phyloP scores from a whole-genome alignment of 1,140 invertebrate genomes.

The Sminthurinus signatus region DNA sequence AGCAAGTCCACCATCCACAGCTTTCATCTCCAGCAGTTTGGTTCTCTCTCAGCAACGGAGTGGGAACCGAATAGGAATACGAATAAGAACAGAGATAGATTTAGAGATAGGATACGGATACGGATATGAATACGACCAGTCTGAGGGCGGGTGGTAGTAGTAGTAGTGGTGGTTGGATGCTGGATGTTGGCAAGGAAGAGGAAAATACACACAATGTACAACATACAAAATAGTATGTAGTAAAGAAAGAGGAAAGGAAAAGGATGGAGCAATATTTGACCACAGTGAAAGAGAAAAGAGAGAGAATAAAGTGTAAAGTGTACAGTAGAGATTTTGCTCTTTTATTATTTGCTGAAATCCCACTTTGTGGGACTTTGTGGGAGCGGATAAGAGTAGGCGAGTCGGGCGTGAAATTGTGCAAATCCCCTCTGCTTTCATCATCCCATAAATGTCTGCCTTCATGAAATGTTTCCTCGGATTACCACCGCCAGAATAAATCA shows the following conservation, averaged over 20 bases:
- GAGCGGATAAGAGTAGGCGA: slow-evolving; percentile 22
- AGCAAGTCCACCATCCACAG: too few species aligned
- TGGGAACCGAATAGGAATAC: too few species aligned
- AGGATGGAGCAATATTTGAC: slow-evolving; percentile 22
- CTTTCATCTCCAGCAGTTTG: too few species aligned
- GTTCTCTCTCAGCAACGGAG: too few species aligned
- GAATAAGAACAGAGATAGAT: too few species aligned
- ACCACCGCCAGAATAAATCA: slow-evolving; percentile 31
- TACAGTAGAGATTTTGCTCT: slow-evolving; percentile 25
- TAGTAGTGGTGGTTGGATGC: neutral
- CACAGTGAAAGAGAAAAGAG: slow-evolving; percentile 11
- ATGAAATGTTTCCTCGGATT: slow-evolving; percentile 37
- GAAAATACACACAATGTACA: neutral
- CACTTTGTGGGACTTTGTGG: slow-evolving; percentile 31
- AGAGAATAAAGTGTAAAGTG: slow-evolving; percentile 1
- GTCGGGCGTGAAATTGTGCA: slow-evolving; percentile 20
- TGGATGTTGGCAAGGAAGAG: neutral
- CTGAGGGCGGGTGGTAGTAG: neutral
- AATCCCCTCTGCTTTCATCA: slow-evolving; percentile 36
- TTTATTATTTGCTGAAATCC: slow-evolving; percentile 31
- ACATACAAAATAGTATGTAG: neutral
- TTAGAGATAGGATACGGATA: too few species aligned
- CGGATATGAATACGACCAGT: neutral
- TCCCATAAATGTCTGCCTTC: slow-evolving; percentile 37
- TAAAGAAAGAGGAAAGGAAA: neutral